A percentile compares a stretch with the other conserved stretches of the same genome.
phyloP scores from a whole-genome alignment of 2,113 vertebrate genomes.

The Pelodiscus sinensis region DNA sequence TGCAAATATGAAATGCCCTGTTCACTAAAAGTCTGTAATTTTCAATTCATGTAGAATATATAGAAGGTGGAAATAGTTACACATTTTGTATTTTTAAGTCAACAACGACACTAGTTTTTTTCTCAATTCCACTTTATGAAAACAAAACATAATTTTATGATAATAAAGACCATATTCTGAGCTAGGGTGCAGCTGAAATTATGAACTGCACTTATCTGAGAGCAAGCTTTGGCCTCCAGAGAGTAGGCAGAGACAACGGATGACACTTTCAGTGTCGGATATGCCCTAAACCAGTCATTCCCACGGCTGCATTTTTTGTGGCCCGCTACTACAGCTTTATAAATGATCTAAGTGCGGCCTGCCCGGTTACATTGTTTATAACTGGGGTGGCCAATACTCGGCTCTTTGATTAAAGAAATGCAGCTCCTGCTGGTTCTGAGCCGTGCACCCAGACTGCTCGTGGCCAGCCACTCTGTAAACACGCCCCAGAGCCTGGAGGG shows the following conservation, averaged over 20 bases:
- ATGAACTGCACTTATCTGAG: neutral
- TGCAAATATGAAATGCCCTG: conserved; percentile 19
- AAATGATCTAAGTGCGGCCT: too few species aligned
- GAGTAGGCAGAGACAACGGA: neutral
- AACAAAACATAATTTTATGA: neutral
- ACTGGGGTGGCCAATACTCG: too few species aligned
- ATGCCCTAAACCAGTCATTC: accelerated
- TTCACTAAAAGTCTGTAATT: conserved; percentile 25
- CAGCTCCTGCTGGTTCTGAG: too few species aligned
- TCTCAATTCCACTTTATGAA: neutral
- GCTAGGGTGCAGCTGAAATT: accelerated
- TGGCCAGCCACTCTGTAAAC: too few species aligned
- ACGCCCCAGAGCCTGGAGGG: too few species aligned
- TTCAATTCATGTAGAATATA: neutral
- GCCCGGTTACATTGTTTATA: too few species aligned
- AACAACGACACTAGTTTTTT: neutral
- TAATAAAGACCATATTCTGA: neutral
- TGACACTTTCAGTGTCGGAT: neutral
- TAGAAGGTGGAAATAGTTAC: neutral
- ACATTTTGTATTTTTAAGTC: neutral
- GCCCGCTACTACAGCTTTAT: too few species aligned
- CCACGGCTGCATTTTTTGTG: too few species aligned
- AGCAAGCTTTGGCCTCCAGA: accelerated
- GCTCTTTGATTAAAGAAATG: too few species aligned
- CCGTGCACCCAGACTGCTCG: too few species aligned